Evolutionary conservation across 2,113 vertebrate genomes (phyloP).

Genomic region (Oryzias woworae): DNA sequence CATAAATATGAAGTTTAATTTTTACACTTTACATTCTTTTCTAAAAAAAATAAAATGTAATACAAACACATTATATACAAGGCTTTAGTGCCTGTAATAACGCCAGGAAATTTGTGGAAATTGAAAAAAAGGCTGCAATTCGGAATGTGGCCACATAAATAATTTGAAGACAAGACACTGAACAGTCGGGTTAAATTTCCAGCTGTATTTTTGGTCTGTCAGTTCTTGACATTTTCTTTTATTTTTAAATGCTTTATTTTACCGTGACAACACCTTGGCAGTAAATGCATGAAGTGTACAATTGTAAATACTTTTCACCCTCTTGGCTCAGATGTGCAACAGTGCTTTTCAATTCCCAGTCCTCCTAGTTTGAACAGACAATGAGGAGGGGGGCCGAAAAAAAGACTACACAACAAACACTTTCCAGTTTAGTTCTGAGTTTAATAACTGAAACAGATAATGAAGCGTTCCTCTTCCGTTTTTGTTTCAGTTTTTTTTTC

Average conservation of each 20-base stretch:
- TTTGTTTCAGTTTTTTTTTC: constrained; percentile 69
- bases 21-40: constrained; percentile 10
- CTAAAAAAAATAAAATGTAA: constrained; percentile 2
- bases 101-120: constrained; percentile 1
- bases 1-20: constrained; percentile 2
- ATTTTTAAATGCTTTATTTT: not conserved
- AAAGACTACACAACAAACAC: constrained; percentile 38
- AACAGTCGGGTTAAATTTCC: not conserved
- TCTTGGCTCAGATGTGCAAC: not conserved
- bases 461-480: constrained; percentile 66
- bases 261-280: not conserved
- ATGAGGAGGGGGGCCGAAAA: not conserved
- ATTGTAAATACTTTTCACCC: not conserved
- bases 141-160: constrained; percentile 20
- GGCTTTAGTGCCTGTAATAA: not conserved
- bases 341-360: not conserved
- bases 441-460: constrained; percentile 77
- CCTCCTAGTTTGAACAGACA: constrained; percentile 6
- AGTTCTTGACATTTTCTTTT: not conserved
- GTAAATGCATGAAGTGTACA: not conserved
- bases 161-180: not conserved
- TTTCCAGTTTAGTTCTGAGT: constrained; percentile 72
- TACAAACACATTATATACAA: constrained; percentile 1
- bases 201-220: not conserved
- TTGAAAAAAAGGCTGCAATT: constrained; percentile 14